Evolutionary conservation across 2,888 invertebrate species (phyloP), one percentile per base, ranked within the genome.

Genomic region (Odontocerum albicorne): DNA sequence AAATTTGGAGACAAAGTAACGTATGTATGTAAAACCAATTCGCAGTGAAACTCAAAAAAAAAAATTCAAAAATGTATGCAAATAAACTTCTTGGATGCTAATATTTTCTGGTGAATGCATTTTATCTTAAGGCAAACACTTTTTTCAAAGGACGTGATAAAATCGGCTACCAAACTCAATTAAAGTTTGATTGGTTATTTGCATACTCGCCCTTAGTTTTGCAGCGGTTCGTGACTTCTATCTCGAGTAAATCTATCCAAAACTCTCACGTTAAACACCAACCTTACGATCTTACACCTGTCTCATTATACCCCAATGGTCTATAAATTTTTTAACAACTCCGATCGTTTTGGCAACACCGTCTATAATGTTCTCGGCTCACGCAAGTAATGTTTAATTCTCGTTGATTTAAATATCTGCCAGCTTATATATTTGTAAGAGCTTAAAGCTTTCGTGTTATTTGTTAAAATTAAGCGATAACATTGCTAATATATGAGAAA

Each of bases 171-270:
- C 32, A 50, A 58, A 58, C 58, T 58, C 54, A 46, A 58, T 58
- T 58, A 42, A 50, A 53, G 45, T 58, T 54, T 50, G 58, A 58
- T 54, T 54, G 54, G 58, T 54, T 58, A 58, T 58, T 58, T 58
- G 58, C 54, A 58, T 58, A 58, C 40, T 36, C 6, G 35, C 15
- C 15, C 27, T 15, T 19, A 20, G 27, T 40, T 20, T 22, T 13
- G 39, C 8, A n/a, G 33, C 17, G 17, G 43, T 55, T 45, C 55
- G 55, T 55, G 55, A 49, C 50, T 55, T 45, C 45, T 50, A 50
- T 55, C 49, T 46, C 17, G 36, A 45, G 53, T 38, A 47, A 53
- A 53, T 53, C 53, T 46, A 38, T 47, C 43, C 32, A 31, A 47
- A 53, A 33, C 21, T 35, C 19, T 52, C 8, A 12, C 13, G 6